These are phyloP conservation scores for Melospiza georgiana DNA, from an alignment of 2,113 vertebrate genomes.

Conservation along the genomic window DNA sequence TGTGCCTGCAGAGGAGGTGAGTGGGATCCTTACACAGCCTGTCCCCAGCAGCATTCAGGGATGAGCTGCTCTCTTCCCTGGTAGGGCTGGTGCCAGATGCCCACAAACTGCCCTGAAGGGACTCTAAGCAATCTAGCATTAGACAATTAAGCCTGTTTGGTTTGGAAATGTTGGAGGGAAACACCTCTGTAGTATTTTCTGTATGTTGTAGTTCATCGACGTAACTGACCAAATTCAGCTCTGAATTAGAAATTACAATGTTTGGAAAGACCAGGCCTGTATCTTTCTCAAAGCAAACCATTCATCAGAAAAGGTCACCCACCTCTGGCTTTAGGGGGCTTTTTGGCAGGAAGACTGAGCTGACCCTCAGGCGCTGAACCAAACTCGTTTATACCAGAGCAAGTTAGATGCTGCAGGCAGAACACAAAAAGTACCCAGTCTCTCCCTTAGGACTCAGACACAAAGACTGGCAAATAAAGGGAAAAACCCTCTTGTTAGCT, in stretches of 20 bases:
- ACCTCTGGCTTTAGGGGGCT: neutral
- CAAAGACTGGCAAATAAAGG: neutral
- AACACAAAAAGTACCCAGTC: neutral
- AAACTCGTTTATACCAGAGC: neutral
- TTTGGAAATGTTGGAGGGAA: neutral
- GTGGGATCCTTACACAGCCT: neutral
- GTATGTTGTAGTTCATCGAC: neutral
- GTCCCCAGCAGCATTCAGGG: neutral
- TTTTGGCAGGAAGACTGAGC: neutral
- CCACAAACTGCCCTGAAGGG: neutral
- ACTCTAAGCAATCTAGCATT: neutral
- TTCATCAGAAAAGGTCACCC: neutral
- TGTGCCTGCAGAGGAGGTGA: neutral
- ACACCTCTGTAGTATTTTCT: neutral
- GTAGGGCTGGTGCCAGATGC: neutral
- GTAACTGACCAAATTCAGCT: neutral
- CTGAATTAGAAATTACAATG: neutral
- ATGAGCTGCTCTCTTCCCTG: neutral
- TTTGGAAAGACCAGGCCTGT: neutral
- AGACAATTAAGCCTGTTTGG: neutral
- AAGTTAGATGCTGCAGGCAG: neutral
- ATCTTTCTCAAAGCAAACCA: neutral
- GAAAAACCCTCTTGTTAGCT: neutral
- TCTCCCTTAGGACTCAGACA: neutral
- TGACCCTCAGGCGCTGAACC: neutral